Base-by-base conservation (phyloP, 2,113 vertebrate genomes). In the Callopanchax toddi region DNA sequence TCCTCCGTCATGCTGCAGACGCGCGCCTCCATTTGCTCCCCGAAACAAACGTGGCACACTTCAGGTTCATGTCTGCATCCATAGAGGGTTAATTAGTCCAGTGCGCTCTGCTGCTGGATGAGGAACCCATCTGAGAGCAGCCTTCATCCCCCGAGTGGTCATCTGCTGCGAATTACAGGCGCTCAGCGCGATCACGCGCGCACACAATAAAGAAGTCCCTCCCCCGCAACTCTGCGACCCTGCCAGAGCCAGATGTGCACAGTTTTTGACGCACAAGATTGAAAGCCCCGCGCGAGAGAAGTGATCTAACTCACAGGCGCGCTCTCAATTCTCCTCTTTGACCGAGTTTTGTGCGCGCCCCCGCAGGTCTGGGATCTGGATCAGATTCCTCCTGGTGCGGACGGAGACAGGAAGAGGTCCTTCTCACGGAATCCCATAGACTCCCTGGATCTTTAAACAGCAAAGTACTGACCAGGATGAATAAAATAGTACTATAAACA, bases 141-240 rank as follows among this genome's bases (percentile, higher is more conserved):
- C 50, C 76, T 85, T 63, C 85, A 82, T 83, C 85, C 77, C 89
- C 86, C 86, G 79, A 91, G 79, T 85, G 91, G 89, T 91, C 90
- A 92, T 92, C 90, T 93, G 90, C 81, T 82, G 91, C 74, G 84
- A 72, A 92, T 92, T 91, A 93, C 50, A 59, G 45, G 54, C 60
- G 39, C 56, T 40, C 42, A 75, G 43, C 40, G 32, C 11, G 36
- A 50, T 72, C 59, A 60, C 72, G 34, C 46, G 63, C 68, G 40
- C 55, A 36, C 54, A 40, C 5, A 34, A n/a, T 7, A 18, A 0
- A 1, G 20, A 67, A 63, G 72, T 76, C 83, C 88, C 87, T 86
- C 90, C 89, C 67, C 55, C 60, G 58, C 78, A 75, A 70, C 70
- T 76, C 71, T 56, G 32, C 67, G 74, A 72, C 74, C 58, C 53